Evolutionary conservation across 2,888 invertebrate genomes (phyloP).

Genomic region (Plebejus melissa): DNA sequence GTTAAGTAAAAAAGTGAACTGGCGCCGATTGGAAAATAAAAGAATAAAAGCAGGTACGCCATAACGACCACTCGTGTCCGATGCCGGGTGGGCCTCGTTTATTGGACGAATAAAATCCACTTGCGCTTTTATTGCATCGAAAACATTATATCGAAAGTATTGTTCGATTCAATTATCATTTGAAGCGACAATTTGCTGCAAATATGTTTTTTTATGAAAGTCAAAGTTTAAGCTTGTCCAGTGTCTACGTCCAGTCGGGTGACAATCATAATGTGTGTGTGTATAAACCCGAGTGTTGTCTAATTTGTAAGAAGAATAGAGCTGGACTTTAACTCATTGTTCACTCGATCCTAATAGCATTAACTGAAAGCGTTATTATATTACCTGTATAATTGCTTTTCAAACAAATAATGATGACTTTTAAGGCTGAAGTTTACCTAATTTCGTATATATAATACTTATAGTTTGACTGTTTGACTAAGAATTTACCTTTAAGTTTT

Average conservation of each 20-base stretch:
- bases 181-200: background rate
- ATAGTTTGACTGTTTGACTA: no score
- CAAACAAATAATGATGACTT: no score
- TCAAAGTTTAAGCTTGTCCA: background rate
- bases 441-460: no score
- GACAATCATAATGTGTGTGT: background rate
- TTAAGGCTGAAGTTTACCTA: no score
- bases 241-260: background rate
- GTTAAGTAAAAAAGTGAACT: background rate
- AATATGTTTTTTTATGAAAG: background rate
- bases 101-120: conserved; percentile 3
- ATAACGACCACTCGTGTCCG: background rate
- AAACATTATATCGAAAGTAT: background rate
- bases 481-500: no score
- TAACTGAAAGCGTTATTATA: no score
- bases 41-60: conserved; percentile 1
- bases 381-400: no score
- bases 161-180: background rate
- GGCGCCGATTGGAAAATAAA: background rate
- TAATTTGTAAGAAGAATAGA: no score
- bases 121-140: conserved; percentile 1
- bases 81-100: background rate
- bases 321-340: no score
- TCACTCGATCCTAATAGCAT: no score
- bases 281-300: background rate